Evolutionary conservation across 2,113 vertebrate genomes (phyloP).

Genomic region (Gobiocypris rarus): DNA sequence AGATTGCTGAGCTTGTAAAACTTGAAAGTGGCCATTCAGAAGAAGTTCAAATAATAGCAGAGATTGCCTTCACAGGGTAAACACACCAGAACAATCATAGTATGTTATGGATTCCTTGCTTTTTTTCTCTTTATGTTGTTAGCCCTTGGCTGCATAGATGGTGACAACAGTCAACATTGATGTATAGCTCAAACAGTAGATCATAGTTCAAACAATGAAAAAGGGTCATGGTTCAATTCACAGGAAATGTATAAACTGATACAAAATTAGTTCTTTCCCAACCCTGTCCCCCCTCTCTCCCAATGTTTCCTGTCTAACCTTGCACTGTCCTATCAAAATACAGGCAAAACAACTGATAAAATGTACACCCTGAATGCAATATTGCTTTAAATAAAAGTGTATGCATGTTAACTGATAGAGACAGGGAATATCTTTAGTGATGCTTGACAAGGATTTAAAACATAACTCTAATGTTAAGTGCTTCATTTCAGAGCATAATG

Average conservation of each 20-base stretch:
- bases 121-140: neutral
- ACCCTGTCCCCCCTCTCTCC: neutral
- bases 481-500: neutral
- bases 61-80: neutral
- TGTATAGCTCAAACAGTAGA: neutral
- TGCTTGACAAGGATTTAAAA: no score
- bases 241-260: neutral
- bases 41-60: neutral
- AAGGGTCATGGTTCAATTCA: neutral
- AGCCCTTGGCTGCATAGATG: neutral
- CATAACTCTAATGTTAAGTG: neutral
- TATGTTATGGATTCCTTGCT: slow-evolving; percentile 1
- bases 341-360: neutral
- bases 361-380: neutral
- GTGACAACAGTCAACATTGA: neutral
- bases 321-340: neutral
- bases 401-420: neutral
- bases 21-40: no score
- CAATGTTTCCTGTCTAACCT: neutral
- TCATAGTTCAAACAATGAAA: neutral
- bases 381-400: neutral
- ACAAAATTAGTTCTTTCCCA: neutral
- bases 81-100: neutral
- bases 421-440: neutral
- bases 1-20: neutral